Percentiles rank a stretch among this genome's conserved stretches.
Evolutionary conservation across 35 echinoderm and acorn worm genomes (phyloP).

Genomic region (Acanthaster planci): DNA sequence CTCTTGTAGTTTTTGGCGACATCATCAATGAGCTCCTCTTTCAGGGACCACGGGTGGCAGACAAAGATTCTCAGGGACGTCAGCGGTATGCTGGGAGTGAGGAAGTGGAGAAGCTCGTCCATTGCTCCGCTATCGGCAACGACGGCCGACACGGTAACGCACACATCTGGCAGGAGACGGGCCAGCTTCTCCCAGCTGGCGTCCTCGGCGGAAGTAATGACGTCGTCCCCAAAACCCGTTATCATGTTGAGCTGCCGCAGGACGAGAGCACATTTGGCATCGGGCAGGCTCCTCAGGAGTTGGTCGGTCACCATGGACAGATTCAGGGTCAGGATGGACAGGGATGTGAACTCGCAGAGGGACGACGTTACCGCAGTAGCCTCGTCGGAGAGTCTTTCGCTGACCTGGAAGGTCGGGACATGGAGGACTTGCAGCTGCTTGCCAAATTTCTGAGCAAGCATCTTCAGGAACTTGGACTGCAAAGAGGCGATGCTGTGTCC

Average conservation of each 20-base stretch:
- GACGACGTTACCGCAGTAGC: background rate
- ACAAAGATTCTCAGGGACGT: background rate
- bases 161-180: background rate
- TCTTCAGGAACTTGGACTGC: background rate
- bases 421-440: constrained; percentile 11
- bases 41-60: background rate
- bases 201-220: background rate
- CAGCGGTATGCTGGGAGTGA: background rate
- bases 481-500: background rate
- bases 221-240: background rate
- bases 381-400: background rate
- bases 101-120: background rate
- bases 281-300: background rate
- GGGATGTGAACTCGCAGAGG: background rate
- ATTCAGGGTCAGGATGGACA: constrained; percentile 16
- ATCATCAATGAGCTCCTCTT: background rate
- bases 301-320: background rate
- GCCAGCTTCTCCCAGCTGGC: background rate
- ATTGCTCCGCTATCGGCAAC: background rate
- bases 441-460: background rate
- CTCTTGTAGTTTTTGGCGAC: background rate
- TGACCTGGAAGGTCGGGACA: background rate
- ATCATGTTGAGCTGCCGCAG: constrained; percentile 15
- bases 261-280: background rate
- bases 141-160: background rate